Evolutionary conservation across 2,888 invertebrate genomes (phyloP).

Genomic region (Tipula confusa): DNA sequence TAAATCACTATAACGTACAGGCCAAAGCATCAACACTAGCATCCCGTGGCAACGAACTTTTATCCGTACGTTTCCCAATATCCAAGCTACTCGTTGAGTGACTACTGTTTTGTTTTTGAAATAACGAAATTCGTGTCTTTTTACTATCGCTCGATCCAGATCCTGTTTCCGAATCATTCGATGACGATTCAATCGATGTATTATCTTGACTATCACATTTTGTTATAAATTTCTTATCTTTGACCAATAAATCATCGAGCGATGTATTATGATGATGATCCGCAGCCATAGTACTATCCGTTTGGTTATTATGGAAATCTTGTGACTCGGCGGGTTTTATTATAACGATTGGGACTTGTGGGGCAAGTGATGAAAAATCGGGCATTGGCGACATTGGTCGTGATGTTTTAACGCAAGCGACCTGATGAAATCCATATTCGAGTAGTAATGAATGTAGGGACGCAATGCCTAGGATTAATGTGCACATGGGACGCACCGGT

Average conservation of each 20-base stretch:
- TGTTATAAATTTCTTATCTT: not conserved
- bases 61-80: constrained; percentile 41
- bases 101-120: constrained; percentile 39
- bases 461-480: constrained; percentile 78
- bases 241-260: not conserved
- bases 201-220: constrained; percentile 32
- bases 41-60: constrained; percentile 60
- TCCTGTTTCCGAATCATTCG: constrained; percentile 37
- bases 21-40: constrained; percentile 62
- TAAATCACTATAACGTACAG: constrained; percentile 43
- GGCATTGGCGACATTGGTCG: constrained; percentile 70
- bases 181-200: constrained; percentile 33
- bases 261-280: not conserved
- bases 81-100: constrained; percentile 42
- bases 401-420: constrained; percentile 72
- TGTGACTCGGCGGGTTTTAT: not conserved
- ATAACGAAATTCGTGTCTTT: constrained; percentile 38
- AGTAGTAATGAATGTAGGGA: constrained; percentile 88
- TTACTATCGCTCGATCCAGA: constrained; percentile 39
- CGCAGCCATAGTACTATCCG: constrained; percentile 31
- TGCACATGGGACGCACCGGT: constrained; percentile 85
- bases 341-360: constrained; percentile 36
- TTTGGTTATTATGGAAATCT: not conserved
- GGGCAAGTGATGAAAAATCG: constrained; percentile 52
- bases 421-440: constrained; percentile 75